Conservation (phyloP, 1,140 invertebrate species). For the Drosophila kohkoa region DNA sequence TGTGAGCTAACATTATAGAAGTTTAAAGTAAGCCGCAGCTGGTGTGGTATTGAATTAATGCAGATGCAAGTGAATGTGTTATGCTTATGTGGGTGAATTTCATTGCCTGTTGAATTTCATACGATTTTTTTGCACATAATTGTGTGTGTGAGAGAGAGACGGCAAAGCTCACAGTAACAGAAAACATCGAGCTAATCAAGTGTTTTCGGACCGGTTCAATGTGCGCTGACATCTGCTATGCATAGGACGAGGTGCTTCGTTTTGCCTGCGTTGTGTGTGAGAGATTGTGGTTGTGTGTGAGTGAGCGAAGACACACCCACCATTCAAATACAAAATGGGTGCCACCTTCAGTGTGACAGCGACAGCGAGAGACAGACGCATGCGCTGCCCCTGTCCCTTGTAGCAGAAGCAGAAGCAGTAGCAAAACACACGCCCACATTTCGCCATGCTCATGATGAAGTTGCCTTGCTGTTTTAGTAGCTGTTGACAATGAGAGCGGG, state of each 20-base stretch:
- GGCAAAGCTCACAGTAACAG: constrained; percentile 14
- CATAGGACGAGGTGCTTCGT: neutral
- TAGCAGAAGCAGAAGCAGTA: neutral
- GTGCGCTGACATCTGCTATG: constrained; percentile 19
- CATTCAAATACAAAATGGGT: constrained; percentile 67
- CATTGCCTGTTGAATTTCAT: constrained; percentile 68
- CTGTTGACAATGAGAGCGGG: constrained; percentile 26
- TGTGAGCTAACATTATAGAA: neutral
- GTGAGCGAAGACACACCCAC: constrained; percentile 63
- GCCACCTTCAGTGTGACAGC: constrained; percentile 30
- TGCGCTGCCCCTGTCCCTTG: constrained; percentile 55
- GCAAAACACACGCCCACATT: constrained; percentile 63
- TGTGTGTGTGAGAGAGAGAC: constrained; percentile 5
- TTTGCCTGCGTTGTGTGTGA: constrained; percentile 12
- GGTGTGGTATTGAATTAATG: constrained; percentile 21
- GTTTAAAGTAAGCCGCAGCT: constrained; percentile 34
- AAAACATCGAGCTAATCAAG: constrained; percentile 76
- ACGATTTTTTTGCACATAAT: constrained; percentile 11
- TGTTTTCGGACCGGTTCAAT: constrained; percentile 54
- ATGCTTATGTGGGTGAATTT: constrained; percentile 47
- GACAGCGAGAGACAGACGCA: constrained; percentile 52
- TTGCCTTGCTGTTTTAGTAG: constrained; percentile 51
- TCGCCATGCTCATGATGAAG: constrained; percentile 44
- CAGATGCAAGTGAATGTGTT: constrained; percentile 17
- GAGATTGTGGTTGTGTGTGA: constrained; percentile 12